Evolutionary conservation across 2,797 vertebrate species (phyloP), one percentile per base, ranked within the genome.

Genomic region (Lutjanus campechanus): DNA sequence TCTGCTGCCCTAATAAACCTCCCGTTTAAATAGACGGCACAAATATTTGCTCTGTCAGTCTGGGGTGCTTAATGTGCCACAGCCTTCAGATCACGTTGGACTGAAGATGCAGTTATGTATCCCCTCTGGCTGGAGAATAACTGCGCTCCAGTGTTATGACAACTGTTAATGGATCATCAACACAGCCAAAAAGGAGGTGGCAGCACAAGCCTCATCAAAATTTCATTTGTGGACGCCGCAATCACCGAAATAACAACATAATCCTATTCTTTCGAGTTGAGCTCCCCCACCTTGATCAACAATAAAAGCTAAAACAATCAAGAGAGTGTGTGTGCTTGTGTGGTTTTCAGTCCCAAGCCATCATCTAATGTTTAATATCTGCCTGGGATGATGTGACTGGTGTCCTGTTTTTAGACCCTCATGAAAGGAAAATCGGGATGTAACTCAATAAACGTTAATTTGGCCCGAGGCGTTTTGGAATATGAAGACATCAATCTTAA

Each of bases 401-500:
- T 70, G 43, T 86, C 82, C 82, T 44, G 66, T 84, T 89, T 36
- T 83, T 72, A 89, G 84, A 83, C 62, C 68, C 79, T 91, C 84
- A 92, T 92, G 88, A 92, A 81, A 82, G 73, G 46, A 67, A 77
- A 77, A 88, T 85, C 67, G 65, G 71, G 67, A 83, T 80, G 85
- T 81, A 92, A 91, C 89, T 84, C 75, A 88, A 91, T 92, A 84
- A 91, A 84, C 65, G 68, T 75, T 91, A 88, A 93, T 92, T 89
- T 90, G 84, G 85, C 92, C 85, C 80, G 0, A 59, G 87, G 89
- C 85, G 68, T 86, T 90, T 77, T 8, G 9, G 77, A 81, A 92
- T 87, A 93, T 91, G 89, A 92, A 92, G 87, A 89, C 86, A 92
- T 94, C 87, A 85, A 90, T 93, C 91, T 85, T 78, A 20, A 62